Evolutionary conservation across 2,888 invertebrate species (phyloP), one percentile per base, ranked within the genome.

Genomic region (Acanthosepion esculentum): DNA sequence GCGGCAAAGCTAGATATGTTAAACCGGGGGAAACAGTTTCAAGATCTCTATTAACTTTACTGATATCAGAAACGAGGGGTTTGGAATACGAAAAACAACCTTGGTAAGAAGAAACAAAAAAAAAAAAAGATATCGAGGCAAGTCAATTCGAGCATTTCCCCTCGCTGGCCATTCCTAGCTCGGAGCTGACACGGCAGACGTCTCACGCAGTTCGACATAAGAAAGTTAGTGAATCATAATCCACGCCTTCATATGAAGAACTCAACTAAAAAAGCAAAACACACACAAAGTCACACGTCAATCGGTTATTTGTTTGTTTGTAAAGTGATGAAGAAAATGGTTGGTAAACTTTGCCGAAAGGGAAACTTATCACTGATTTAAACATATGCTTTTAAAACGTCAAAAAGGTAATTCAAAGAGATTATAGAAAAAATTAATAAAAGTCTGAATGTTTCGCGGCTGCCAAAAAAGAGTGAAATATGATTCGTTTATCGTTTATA

Each of bases 371-470:
- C 78, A 12, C 78, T 18, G 78, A n/a, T 78, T 78, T 33, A n/a
- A 78, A 78, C 78, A 78, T n/a, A n/a, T 78, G 78, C n/a, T 78
- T 78, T n/a, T 78, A n/a, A 78, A 78, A 78, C n/a, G n/a, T 33
- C 78, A 23, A n/a, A n/a, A n/a, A n/a, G n/a, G 78, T 1, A 78
- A 78, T 15, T n/a, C 2, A 78, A n/a, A 78, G 15, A 6, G 15
- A 15, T 12, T 12, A 15, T 33, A 5, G 78, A 18, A 78, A n/a
- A 78, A 78, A 78, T 33, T n/a, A 78, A n/a, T 78, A 33, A 78
- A 78, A n/a, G n/a, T 12, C 12, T 78, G 78, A 78, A n/a, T 15
- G 78, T 78, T 78, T 10, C 12, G 12, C 15, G n/a, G n/a, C 78
- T 78, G 78, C 78, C 78, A 78, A 15, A 78, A 78, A 78, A 78